A percentile compares a stretch with the other conserved stretches of the same genome.
Evolutionary conservation across 2,888 invertebrate genomes (phyloP).

Genomic region (Tetanocera ferruginea): DNA sequence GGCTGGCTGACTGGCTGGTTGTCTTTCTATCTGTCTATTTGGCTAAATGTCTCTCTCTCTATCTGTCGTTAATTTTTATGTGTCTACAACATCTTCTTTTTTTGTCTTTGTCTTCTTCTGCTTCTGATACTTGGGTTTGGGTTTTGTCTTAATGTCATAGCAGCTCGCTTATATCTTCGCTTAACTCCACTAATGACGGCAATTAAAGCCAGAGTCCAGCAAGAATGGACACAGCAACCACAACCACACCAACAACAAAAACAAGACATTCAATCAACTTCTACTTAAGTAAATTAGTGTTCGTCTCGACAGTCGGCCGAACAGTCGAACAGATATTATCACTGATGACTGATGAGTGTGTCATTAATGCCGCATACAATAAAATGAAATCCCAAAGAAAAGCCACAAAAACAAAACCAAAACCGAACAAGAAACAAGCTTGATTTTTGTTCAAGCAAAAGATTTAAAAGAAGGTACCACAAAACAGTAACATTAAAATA

Average conservation of each 20-base stretch:
- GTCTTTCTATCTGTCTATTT: too few relatives aligned
- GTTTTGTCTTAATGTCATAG: too few relatives aligned
- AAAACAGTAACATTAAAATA: conserved; percentile 8
- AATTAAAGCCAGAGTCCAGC: neutral
- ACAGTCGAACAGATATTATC: conserved; percentile 56
- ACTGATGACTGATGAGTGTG: conserved; percentile 65
- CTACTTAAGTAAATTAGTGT: conserved; percentile 26
- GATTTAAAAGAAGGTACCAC: conserved; percentile 17
- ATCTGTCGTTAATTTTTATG: too few relatives aligned
- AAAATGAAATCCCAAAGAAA: neutral
- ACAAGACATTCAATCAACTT: conserved; percentile 22
- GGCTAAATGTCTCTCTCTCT: too few relatives aligned
- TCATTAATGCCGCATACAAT: conserved; percentile 54
- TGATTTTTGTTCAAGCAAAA: too few relatives aligned
- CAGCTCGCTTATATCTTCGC: too few relatives aligned
- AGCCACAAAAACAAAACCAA: neutral
- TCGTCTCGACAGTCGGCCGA: neutral
- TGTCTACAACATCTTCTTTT: too few relatives aligned
- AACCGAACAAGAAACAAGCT: too few relatives aligned
- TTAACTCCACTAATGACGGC: neutral
- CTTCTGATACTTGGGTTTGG: too few relatives aligned
- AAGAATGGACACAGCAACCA: conserved; percentile 16
- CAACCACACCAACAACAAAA: conserved; percentile 17
- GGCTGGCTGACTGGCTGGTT: too few relatives aligned
- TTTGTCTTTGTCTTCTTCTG: too few relatives aligned